A percentile compares a stretch with the other conserved stretches of the same genome.
Evolutionary conservation across 2,888 invertebrate genomes (phyloP).

Genomic region (Cyclophora punctaria): DNA sequence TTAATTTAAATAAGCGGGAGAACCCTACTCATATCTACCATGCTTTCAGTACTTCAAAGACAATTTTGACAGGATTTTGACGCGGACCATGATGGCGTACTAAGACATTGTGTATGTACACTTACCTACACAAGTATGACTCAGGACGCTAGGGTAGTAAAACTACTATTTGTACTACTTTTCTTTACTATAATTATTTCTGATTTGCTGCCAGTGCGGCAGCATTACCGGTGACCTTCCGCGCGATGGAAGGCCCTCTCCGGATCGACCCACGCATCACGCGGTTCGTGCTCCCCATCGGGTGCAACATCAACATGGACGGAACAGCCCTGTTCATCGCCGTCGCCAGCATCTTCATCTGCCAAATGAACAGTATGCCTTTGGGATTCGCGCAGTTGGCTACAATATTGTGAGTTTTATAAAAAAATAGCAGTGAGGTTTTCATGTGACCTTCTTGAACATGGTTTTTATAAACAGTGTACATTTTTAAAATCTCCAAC

Average conservation of each 20-base stretch:
- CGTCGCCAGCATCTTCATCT: conserved; percentile 91
- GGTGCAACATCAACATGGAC: conserved; percentile 95
- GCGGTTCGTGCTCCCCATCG: conserved; percentile 91
- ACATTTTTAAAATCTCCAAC: no score
- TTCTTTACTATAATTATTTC: not conserved
- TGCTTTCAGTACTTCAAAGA: no score
- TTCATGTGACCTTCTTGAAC: no score
- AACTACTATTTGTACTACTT: not conserved
- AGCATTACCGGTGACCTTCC: conserved; percentile 90
- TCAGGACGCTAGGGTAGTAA: not conserved
- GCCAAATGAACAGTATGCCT: conserved; percentile 89
- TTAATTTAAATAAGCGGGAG: no score
- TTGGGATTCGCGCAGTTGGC: conserved; percentile 89
- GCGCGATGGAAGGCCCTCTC: conserved; percentile 88
- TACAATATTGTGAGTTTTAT: conserved; percentile 84
- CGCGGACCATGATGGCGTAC: no score
- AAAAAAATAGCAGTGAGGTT: no score
- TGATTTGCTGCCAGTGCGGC: conserved; percentile 78
- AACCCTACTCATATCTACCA: no score
- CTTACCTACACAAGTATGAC: no score
- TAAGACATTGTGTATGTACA: no score
- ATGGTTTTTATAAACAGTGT: no score
- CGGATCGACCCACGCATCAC: conserved; percentile 87
- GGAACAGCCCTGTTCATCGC: conserved; percentile 93
- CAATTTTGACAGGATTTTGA: no score